Evolutionary conservation across 2,797 vertebrate species (phyloP).

Genomic region (Sebastes hubbsi): DNA sequence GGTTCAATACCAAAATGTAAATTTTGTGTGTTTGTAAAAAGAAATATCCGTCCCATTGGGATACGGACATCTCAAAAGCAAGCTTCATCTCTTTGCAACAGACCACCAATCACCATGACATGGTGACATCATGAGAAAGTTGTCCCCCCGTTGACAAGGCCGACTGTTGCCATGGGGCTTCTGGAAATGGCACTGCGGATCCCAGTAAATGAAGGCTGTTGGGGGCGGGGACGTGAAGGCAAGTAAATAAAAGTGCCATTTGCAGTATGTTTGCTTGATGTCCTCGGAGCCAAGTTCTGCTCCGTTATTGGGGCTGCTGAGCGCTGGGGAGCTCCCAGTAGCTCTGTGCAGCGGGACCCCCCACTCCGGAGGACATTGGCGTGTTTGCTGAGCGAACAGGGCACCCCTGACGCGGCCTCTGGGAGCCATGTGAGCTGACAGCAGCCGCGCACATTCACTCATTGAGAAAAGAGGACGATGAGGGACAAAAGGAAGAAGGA

Average conservation of each 20-base stretch:
- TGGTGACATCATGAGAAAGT: constrained; percentile 86
- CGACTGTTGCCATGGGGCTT: constrained; percentile 79
- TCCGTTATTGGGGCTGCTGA: constrained; percentile 60
- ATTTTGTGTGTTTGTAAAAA: neutral
- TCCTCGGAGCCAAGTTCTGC: constrained; percentile 64
- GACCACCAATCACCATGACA: constrained; percentile 38
- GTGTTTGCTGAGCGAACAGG: constrained; percentile 66
- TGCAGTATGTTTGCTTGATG: constrained; percentile 77
- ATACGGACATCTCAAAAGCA: neutral
- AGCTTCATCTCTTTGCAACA: constrained; percentile 17
- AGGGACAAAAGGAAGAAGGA: constrained; percentile 54
- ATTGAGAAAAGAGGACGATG: constrained; percentile 52
- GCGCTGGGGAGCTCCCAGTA: constrained; percentile 25
- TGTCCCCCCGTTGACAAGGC: constrained; percentile 68
- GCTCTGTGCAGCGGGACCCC: constrained; percentile 33
- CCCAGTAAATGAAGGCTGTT: constrained; percentile 73
- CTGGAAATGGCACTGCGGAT: constrained; percentile 69
- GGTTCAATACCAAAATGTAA: neutral
- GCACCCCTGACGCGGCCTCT: constrained; percentile 45
- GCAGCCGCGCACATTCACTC: constrained; percentile 57
- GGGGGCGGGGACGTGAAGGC: constrained; percentile 59
- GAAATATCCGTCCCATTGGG: neutral
- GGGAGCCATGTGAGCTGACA: constrained; percentile 70
- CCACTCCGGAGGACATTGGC: constrained; percentile 39
- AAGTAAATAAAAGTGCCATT: constrained; percentile 81